These are phyloP conservation scores for Poecilia latipinna DNA, from an alignment of 2,113 vertebrate species.

Conservation along the genomic window DNA sequence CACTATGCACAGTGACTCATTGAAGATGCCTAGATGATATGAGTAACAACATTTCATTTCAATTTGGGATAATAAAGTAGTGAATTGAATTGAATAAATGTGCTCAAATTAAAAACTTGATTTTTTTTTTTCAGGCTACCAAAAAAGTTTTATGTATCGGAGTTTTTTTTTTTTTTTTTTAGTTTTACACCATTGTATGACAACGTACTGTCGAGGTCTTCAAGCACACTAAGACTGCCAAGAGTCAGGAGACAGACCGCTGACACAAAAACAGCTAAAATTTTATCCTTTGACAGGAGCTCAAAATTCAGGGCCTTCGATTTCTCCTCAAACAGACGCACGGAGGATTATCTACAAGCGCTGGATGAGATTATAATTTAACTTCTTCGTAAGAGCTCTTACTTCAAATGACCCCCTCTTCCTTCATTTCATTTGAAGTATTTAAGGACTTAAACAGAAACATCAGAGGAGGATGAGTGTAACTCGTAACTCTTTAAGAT, in stretches of 20 bases:
- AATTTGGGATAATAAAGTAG: background rate
- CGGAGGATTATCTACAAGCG: slow-evolving; percentile 65
- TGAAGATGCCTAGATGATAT: too few species aligned
- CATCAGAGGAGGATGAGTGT: slow-evolving; percentile 56
- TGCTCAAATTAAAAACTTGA: too few species aligned
- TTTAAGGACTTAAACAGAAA: slow-evolving; percentile 72
- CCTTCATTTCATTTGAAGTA: slow-evolving; percentile 58
- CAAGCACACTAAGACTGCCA: too few species aligned
- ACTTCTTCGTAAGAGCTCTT: slow-evolving; percentile 59
- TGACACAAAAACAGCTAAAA: background rate
- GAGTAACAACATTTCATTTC: too few species aligned
- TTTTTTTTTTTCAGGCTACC: background rate
- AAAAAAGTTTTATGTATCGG: background rate
- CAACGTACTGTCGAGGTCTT: background rate
- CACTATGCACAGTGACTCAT: too few species aligned
- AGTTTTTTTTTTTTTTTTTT: too few species aligned
- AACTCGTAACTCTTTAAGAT: slow-evolving; percentile 43
- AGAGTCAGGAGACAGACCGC: too few species aligned
- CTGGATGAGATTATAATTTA: slow-evolving; percentile 78
- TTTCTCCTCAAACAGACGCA: slow-evolving; percentile 63
- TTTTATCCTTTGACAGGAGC: slow-evolving; percentile 49
- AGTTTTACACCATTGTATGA: background rate
- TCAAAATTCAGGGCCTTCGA: slow-evolving; percentile 57
- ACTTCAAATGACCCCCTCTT: slow-evolving; percentile 65
- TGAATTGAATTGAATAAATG: background rate